Evolutionary conservation across 1,140 invertebrate species (phyloP), one percentile per base, ranked within the genome.

Genomic region (Bombus huntii): DNA sequence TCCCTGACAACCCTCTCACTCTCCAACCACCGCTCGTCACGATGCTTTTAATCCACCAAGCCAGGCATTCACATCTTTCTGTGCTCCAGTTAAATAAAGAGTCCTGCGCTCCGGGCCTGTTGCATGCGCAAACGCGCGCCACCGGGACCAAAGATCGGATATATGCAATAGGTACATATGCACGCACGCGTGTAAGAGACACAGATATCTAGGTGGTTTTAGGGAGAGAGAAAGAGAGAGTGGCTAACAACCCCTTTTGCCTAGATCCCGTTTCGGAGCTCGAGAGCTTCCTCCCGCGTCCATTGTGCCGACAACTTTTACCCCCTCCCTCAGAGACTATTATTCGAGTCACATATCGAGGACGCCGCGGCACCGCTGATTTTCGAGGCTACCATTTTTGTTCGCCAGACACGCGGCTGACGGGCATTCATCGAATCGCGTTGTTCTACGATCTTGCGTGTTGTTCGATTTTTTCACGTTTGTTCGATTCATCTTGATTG

Each of bases 41-140:
- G 92, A 82, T 86, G 94, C 93, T 94, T 95, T 94, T 94, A 94
- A 95, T 94, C 93, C 83, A 65, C 92, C 37, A 53, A 87, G 86
- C 89, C 90, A 81, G 88, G 93, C 93, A 95, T 95, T 95, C 94
- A 94, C 87, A 91, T 94, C 91, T 92, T 94, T 39, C 91, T 92
- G 84, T 93, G 90, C 90, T 92, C 90, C 88, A 83, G 85, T 94
- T 91, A 86, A 90, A 91, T 93, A 93, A 92, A 93, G 89, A 93
- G 90, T 88, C 82, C 81, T 87, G 90, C 86, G 87, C 66, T 79
- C 28, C 83, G 82, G 87, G 91, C 87, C 88, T 92, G 89, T 91
- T 92, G 91, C 87, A 86, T 88, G 83, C 85, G 88, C 87, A 65
- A 81, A 90, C 87, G 73, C 90, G 86, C 86, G 88, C 44, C 75